Evolutionary conservation across 2,797 vertebrate species (phyloP).

Genomic region (Gobio occitaniae): DNA sequence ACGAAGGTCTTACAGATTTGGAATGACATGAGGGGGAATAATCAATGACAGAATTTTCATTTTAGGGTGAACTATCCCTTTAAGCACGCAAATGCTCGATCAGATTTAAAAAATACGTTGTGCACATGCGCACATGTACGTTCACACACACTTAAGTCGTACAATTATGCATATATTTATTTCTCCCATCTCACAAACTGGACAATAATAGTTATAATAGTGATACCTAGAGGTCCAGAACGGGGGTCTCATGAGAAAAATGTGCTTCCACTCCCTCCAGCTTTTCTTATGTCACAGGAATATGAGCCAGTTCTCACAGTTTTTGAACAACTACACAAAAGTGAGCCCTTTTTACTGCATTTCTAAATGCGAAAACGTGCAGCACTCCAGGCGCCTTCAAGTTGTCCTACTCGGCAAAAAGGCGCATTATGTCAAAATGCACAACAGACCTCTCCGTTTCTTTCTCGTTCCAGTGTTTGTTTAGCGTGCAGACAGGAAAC

Average conservation of each 20-base stretch:
- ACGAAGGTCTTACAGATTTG: not conserved
- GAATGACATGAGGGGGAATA: not conserved
- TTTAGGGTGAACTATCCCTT: not conserved
- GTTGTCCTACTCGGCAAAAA: not conserved
- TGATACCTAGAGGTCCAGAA: slow-evolving; percentile 79
- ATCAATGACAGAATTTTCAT: not conserved
- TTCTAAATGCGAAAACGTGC: not conserved
- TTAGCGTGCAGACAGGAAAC: slow-evolving; percentile 67
- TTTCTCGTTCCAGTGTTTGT: slow-evolving; percentile 48
- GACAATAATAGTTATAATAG: slow-evolving; percentile 65
- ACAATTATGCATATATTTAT: not conserved
- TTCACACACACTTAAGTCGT: not conserved
- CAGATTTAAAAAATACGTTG: too few species aligned
- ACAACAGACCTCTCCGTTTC: slow-evolving; percentile 54
- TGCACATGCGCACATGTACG: too few species aligned
- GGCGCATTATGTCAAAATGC: slow-evolving; percentile 60
- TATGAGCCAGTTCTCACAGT: not conserved
- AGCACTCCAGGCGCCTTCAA: not conserved
- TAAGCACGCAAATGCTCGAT: not conserved
- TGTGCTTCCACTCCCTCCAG: not conserved
- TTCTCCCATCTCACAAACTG: not conserved
- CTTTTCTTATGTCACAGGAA: slow-evolving; percentile 17
- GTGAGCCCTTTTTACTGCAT: not conserved
- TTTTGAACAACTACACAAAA: not conserved
- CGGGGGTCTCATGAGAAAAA: slow-evolving; percentile 54